These are phyloP conservation scores for Catajapyx aquilonaris DNA, from an alignment of 1,140 invertebrate genomes.

Conservation along the genomic window DNA sequence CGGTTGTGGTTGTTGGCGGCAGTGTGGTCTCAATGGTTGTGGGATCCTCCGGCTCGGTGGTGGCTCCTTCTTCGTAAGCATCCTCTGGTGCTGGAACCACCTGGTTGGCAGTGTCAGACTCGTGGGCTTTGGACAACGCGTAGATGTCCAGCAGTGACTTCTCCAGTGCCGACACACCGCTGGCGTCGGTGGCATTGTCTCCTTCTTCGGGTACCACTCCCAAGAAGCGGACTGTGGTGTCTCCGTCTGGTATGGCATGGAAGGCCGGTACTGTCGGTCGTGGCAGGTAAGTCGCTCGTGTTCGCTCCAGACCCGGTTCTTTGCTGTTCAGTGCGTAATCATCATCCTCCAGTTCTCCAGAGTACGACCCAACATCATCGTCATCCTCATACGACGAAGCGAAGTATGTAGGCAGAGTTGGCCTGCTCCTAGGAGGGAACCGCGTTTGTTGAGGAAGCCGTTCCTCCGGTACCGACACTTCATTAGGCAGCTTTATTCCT, in stretches of 20 bases:
- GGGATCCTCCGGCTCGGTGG: background rate
- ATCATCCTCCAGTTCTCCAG: background rate
- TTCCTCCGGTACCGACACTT: constrained; percentile 24
- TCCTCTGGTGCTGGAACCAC: background rate
- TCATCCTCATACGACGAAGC: too few species aligned
- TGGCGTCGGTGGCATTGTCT: too few species aligned
- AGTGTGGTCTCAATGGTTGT: constrained; percentile 34
- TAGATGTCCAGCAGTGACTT: background rate
- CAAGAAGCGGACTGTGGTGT: background rate
- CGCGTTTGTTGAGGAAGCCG: constrained; percentile 52
- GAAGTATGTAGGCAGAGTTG: background rate
- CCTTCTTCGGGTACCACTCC: background rate
- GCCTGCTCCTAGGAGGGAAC: constrained; percentile 38
- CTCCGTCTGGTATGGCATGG: background rate
- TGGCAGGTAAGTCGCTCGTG: background rate
- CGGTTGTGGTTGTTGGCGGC: constrained; percentile 27
- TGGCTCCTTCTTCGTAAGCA: background rate
- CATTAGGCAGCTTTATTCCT: too few species aligned
- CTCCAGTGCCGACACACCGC: too few species aligned
- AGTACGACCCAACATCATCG: background rate
- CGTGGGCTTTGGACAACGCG: background rate
- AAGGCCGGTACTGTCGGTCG: background rate
- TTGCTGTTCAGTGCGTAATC: background rate
- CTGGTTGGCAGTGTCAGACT: background rate
- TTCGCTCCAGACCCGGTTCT: background rate